These are phyloP conservation scores for Petroica traversi DNA, from an alignment of 2,113 vertebrate species.

Conservation along the genomic window DNA sequence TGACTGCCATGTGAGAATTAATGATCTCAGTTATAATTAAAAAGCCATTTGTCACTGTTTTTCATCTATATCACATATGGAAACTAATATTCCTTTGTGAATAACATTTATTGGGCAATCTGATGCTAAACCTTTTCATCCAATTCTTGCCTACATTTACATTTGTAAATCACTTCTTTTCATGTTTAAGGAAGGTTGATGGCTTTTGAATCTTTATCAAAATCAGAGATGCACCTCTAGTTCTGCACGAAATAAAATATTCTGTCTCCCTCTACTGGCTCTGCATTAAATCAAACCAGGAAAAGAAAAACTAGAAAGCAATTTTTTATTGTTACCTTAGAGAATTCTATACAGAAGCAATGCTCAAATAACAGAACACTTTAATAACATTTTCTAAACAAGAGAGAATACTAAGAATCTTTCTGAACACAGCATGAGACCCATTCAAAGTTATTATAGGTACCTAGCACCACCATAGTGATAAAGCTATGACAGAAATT, in stretches of 20 bases:
- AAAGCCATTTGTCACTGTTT: not conserved
- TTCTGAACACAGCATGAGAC: not conserved
- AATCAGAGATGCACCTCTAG: not conserved
- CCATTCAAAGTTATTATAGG: not conserved
- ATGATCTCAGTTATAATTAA: not conserved
- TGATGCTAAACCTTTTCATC: not conserved
- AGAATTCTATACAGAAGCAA: not conserved
- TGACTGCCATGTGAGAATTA: not conserved
- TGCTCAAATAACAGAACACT: not conserved
- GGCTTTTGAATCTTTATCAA: not conserved
- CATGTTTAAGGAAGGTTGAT: not conserved
- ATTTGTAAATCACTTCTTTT: not conserved
- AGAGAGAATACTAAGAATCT: not conserved
- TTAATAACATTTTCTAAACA: not conserved
- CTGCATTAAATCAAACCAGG: not conserved
- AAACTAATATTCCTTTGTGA: not conserved
- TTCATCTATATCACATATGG: not conserved
- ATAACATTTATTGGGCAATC: not conserved
- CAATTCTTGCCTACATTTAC: not conserved
- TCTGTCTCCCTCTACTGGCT: slow-evolving; percentile 53
- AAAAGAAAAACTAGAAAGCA: not conserved
- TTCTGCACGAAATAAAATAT: not conserved
- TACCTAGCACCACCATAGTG: not conserved
- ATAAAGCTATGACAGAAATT: not conserved
- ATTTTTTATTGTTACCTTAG: not conserved